Evolutionary conservation across 1,140 invertebrate species (phyloP), one percentile per base, ranked within the genome.

Genomic region (Drosophila nasuta): DNA sequence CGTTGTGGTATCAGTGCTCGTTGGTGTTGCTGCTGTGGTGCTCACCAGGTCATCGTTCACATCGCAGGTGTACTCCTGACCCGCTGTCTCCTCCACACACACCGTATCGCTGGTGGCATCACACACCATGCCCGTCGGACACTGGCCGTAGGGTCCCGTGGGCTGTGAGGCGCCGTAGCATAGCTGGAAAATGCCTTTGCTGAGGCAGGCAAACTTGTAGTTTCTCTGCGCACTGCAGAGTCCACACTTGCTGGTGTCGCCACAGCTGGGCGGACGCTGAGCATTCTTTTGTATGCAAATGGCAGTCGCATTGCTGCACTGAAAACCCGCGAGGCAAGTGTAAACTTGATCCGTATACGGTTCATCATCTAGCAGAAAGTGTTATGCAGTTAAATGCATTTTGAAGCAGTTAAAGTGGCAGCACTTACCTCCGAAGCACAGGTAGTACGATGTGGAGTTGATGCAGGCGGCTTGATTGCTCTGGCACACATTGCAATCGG

Each of bases 371-470:
- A 10, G 6, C 30, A 1, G 5, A 4, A 3, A 43, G n/a, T 5
- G 4, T 45, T 11, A 15, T 13, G 28, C 41, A 45, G n/a, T 17
- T 20, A 58, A n/a, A 30, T 5, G 10, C 20, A 5, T 0, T 0
- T n/a, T 54, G 3, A n/a, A 41, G 4, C 3, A 20, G 1, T 11
- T 38, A 35, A 20, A 20, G 2, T 1, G n/a, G 1, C 5, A 10
- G 0, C 1, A 75, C 70, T 57, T 52, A 92, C 91, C 78, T 2
- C 91, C 91, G n/a, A 92, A 92, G 35, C 91, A 92, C 48, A 92
- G 57, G 45, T 92, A 88, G 33, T 87, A 92, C 0, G 91, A 92
- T 5, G 82, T 87, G 5, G 91, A 92, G 38, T 92, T 92, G 4
- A 92, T 79, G 58, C 91, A 92, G 43, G 91, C 91, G 10, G 72